Base-by-base conservation (phyloP, 2,113 vertebrate species). In the Galeopterus variegatus region DNA sequence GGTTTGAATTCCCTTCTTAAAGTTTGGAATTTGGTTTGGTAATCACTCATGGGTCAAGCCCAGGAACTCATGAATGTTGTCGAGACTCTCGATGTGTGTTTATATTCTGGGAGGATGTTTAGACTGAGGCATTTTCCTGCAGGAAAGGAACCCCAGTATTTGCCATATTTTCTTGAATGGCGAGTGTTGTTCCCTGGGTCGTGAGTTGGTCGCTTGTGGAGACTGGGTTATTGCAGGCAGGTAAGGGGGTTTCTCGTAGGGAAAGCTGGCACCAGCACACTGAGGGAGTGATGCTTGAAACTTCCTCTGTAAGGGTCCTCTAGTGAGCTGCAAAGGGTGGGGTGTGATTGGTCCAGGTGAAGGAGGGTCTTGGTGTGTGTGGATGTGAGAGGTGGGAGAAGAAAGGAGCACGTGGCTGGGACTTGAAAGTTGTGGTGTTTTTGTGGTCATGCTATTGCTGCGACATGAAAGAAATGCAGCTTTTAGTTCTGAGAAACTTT, bases 1-100 rank as follows among this genome's bases (percentile, higher is more conserved):
- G 28, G 4, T 15, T 75, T 92, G 65, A 67, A 81, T 60, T 33
- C 50, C 50, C 17, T 9, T 64, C 26, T 84, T 69, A 48, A 48
- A 50, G 3, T 31, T 93, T 67, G 64, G 80, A 89, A 84, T 77
- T 84, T 41, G 45, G 12, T 92, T 73, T 95, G 60, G 45, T 80
- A 36, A 31, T 33, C 24, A 45, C 7, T n/a, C 9, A 8, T 0
- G 26, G 24, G 45, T 45, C 52, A 80, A 11, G 23, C 65, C 56
- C 19, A 79, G 10, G 77, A 91, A 64, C 82, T 48, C 81, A 10
- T 86, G 79, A 94, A 48, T 0, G 50, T 15, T 3, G 7, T 45
- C 11, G 33, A 48, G 11, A 58, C 96, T 62, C 15, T 60, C 65
- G 41, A 5, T 56, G 0, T 45, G 3, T 62, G 2, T 50, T 14